Evolutionary conservation across 2,797 vertebrate species (phyloP), one percentile per base, ranked within the genome.

Genomic region (Periparus ater): DNA sequence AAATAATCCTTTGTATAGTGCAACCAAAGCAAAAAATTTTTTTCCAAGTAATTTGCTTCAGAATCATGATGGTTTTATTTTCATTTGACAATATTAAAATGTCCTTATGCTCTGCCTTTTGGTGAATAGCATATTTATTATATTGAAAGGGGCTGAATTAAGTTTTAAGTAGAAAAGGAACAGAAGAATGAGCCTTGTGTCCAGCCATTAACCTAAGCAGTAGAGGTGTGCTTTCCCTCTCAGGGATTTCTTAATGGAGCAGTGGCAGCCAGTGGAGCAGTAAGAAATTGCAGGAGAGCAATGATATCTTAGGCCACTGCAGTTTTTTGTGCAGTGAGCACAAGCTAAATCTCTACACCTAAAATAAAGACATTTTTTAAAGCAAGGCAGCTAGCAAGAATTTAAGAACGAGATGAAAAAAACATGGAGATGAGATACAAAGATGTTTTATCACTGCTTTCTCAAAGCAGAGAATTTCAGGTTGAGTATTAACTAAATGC

Each of bases 31-130:
- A 85, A 88, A 76, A 36, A 9, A 66, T 2, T 82, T 42, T 9
- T 89, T 93, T 89, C 60, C 34, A 67, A 82, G 40, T 60, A 70
- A 78, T 89, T 85, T 87, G 20, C 70, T 82, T 91, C 60, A 54
- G 78, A 82, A 89, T 85, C 29, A 34, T 26, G 26, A 67, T 44
- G 23, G 7, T 74, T 48, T 77, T 82, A 51, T 80, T 91, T 89
- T 67, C 17, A 48, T 61, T 63, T 91, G 50, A 54, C 48, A 74
- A 9, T 65, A 78, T 48, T 72, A 91, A 93, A 85, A 63, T 27
- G 4, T 62, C 29, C 50, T 50, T 74, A 51, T 85, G 8, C 21
- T 74, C 29, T 89, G 22, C 29, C 5, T 3, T 57, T 87, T 57
- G 30, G 26, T 65, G 53, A 93, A 40, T 8, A 70, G 14, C 36